Conservation (phyloP, 1,140 invertebrate species). For the Anastrepha obliqua region DNA sequence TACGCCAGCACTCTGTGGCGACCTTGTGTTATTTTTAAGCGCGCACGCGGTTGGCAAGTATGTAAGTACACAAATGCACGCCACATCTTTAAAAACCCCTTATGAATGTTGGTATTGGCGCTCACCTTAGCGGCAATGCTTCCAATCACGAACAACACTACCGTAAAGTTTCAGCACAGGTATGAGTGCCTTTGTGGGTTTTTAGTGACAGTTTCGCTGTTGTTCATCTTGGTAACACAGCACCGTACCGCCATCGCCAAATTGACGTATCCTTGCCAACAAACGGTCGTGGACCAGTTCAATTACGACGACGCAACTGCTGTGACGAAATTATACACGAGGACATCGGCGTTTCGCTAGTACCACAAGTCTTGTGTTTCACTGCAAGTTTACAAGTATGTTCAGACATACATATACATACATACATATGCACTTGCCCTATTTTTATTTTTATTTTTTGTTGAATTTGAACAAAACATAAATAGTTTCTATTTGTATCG, state of each 20-base stretch:
- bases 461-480: too few species aligned
- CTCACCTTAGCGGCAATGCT: not conserved
- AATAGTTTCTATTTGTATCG: too few species aligned
- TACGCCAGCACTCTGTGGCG: not conserved
- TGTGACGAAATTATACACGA: not conserved
- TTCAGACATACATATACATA: not conserved
- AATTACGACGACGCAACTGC: too few species aligned
- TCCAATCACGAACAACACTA: too few species aligned
- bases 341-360: too few species aligned
- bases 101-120: not conserved
- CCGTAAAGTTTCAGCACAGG: not conserved
- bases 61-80: not conserved
- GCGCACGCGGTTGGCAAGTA: not conserved
- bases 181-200: not conserved
- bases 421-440: not conserved
- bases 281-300: not conserved
- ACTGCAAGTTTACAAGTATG: not conserved
- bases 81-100: too few species aligned
- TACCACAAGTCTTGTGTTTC: too few species aligned
- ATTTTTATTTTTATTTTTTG: too few species aligned
- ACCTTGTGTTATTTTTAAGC: constrained; percentile 24
- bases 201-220: not conserved
- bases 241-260: not conserved
- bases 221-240: not conserved
- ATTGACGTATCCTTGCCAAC: not conserved